These are phyloP conservation scores for Sericinus montela DNA, from an alignment of 2,888 invertebrate species.

Conservation along the genomic window DNA sequence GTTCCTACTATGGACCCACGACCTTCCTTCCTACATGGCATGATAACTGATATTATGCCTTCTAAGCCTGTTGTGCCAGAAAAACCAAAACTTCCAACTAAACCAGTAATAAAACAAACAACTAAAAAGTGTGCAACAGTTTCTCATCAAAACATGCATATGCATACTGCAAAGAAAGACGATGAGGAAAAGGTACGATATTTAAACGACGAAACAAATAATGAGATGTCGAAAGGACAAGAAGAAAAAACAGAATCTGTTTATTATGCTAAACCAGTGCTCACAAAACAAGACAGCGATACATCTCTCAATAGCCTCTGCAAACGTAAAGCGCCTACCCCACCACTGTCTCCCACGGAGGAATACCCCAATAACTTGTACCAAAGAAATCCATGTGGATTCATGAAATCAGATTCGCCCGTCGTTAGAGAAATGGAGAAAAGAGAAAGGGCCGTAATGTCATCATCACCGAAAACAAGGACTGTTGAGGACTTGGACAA, in stretches of 20 bases:
- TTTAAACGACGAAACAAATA: conserved; percentile 57
- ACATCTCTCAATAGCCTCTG: conserved; percentile 76
- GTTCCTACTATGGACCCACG: conserved; percentile 80
- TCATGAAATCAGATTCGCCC: conserved; percentile 82
- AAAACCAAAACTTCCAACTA: conserved; percentile 82
- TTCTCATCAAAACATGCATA: conserved; percentile 69
- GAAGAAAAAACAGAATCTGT: conserved; percentile 62
- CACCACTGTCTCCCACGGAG: conserved; percentile 79
- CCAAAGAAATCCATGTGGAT: conserved; percentile 78
- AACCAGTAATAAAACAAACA: conserved; percentile 78
- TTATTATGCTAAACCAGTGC: conserved; percentile 69
- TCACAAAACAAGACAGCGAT: conserved; percentile 79
- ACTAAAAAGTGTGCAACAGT: conserved; percentile 54
- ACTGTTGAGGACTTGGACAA: conserved; percentile 50
- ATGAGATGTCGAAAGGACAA: conserved; percentile 55
- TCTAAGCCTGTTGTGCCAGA: conserved; percentile 83
- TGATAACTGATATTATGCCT: conserved; percentile 71
- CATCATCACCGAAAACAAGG: conserved; percentile 45
- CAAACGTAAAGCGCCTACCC: conserved; percentile 89
- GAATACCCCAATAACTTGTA: conserved; percentile 75
- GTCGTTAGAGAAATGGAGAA: conserved; percentile 87
- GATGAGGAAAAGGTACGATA: conserved; percentile 48
- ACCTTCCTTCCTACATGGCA: conserved; percentile 86
- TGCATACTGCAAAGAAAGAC: conserved; percentile 68
- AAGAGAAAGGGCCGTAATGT: conserved; percentile 81